phyloP scores from a whole-genome alignment of 2,797 vertebrate species.

The Eutrigla gurnardus region DNA sequence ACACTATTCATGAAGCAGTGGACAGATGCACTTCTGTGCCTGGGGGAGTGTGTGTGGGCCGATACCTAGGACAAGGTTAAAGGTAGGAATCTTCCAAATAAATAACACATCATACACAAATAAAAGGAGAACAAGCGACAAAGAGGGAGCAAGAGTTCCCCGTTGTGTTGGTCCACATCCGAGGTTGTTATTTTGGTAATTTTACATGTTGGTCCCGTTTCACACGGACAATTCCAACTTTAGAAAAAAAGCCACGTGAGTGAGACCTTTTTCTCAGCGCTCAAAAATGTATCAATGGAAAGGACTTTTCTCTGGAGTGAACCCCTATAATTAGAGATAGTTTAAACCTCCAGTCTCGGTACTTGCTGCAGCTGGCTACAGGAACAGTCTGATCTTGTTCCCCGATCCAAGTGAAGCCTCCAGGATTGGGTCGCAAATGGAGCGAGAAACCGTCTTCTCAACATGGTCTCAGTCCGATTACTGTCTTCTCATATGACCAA shows the following conservation, averaged over 20 bases:
- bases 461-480: constrained; percentile 45
- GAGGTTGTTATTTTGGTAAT: background rate
- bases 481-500: constrained; percentile 50
- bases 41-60: constrained; percentile 35
- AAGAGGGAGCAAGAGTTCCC: background rate
- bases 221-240: background rate
- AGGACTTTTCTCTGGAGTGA: constrained; percentile 10
- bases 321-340: constrained; percentile 20
- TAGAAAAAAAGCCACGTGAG: background rate
- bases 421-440: constrained; percentile 54
- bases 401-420: constrained; percentile 34
- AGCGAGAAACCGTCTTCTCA: constrained; percentile 50
- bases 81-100: constrained; percentile 45
- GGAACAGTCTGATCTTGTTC: constrained; percentile 30
- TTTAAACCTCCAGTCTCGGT: constrained; percentile 21
- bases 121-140: constrained; percentile 14
- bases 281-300: constrained; percentile 19
- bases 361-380: constrained; percentile 15
- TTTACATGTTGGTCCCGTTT: background rate
- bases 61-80: constrained; percentile 49
- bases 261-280: background rate
- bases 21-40: constrained; percentile 32
- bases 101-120: constrained; percentile 34
- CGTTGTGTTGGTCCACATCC: background rate
- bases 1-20: constrained; percentile 44